Conservation (phyloP, 2,797 vertebrate species). For the Phylloscopus collybita region DNA sequence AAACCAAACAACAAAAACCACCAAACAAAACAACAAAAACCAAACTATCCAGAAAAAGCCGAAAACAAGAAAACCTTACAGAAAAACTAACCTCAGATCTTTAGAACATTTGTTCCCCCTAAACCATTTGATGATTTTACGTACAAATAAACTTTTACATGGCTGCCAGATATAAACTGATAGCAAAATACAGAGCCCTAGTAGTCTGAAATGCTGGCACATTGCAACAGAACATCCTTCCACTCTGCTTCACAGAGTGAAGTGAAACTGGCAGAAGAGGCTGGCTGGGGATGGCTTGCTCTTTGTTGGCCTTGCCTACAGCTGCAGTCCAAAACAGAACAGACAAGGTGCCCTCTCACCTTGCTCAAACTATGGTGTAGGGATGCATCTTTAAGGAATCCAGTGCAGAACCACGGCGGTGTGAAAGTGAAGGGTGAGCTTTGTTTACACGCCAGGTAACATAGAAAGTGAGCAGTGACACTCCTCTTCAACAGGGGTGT, state of each 20-base stretch:
- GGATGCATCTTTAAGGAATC: not conserved
- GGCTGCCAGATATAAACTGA: not conserved
- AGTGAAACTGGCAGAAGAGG: not conserved
- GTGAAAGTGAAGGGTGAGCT: not conserved
- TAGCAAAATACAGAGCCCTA: not conserved
- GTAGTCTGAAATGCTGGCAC: not conserved
- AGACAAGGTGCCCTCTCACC: not conserved
- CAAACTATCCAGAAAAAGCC: not conserved
- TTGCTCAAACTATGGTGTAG: not conserved
- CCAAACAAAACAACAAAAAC: not conserved
- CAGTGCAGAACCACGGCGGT: rapidly evolving
- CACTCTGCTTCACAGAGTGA: not conserved
- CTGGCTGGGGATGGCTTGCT: not conserved
- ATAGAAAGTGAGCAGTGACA: not conserved
- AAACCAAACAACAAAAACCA: not conserved
- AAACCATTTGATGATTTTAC: not conserved
- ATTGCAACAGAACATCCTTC: not conserved
- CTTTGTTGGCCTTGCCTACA: not conserved
- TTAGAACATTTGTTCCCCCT: not conserved
- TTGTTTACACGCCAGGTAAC: not conserved
- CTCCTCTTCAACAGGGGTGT: not conserved
- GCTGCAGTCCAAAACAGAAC: not conserved
- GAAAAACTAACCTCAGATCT: not conserved
- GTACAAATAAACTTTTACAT: not conserved
- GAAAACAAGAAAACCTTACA: not conserved